Evolutionary conservation across 2,113 vertebrate genomes (phyloP), one percentile per base, ranked within the genome.

Genomic region (Poecile atricapillus): DNA sequence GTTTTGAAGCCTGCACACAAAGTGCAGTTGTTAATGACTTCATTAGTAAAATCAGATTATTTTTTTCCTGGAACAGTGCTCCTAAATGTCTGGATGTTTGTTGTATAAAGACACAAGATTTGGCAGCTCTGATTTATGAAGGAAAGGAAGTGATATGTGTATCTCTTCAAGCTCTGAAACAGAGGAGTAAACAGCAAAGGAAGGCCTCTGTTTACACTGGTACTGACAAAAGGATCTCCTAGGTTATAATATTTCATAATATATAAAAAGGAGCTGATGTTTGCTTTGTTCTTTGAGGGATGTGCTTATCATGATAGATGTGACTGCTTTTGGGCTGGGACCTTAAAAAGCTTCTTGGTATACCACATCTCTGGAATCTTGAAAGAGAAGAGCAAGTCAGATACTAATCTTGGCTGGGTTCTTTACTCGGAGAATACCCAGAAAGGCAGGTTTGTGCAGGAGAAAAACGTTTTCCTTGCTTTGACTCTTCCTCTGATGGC

Each of bases 341-440:
- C 79, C 89, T 92, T 19, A 81, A 69, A 85, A 87, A 75, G 39
- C 53, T 86, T 80, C 5, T 37, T 92, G 79, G 24, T 69, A 3
- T 83, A 90, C 76, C 70, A 52, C 71, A 69, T 56, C 88, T 80
- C 49, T 90, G 63, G 63, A 83, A 76, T 73, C 86, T 86, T 58
- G 44, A 60, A 93, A 86, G 79, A 80, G 83, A 90, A 86, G 5
- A n/a, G 63, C 89, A 88, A 73, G 85, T 96, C 86, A 96, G 89
- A 83, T 93, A 59, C 47, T 76, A 63, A 93, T 90, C 91, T 90
- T 62, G 30, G 35, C 55, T 83, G 20, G 7, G 1, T 49, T 92
- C 78, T 84, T 81, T 43, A n/a, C 60, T 35, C 62, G 31, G 58
- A 76, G 71, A 56, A 68, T 47, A 68, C 41, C n/a, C 79, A 83